A percentile compares a stretch with the other conserved stretches of the same genome.
These are phyloP conservation scores for Laticauda laticaudata DNA, from an alignment of 2,113 vertebrate species.

Conservation along the genomic window DNA sequence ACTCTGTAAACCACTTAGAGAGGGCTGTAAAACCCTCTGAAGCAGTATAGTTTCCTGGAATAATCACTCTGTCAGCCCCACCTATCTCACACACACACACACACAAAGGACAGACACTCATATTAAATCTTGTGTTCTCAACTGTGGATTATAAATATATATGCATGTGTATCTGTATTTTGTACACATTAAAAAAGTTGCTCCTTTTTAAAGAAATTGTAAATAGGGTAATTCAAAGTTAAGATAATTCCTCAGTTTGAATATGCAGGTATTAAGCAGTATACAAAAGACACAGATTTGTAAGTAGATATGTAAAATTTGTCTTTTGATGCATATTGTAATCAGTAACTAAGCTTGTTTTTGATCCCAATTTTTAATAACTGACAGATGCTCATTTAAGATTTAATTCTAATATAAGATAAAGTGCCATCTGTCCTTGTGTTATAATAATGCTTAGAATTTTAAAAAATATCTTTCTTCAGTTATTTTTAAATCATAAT, in stretches of 20 bases:
- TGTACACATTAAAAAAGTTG: background rate
- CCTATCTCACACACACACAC: background rate
- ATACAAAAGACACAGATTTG: background rate
- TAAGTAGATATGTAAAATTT: background rate
- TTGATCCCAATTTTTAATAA: background rate
- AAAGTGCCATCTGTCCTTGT: background rate
- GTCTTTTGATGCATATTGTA: background rate
- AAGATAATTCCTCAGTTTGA: background rate
- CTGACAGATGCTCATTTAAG: background rate
- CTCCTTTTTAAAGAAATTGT: background rate
- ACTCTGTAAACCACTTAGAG: too few species aligned
- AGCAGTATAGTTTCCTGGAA: background rate
- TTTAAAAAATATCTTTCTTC: background rate
- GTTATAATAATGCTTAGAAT: background rate
- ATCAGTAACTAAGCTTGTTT: background rate
- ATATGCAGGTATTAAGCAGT: background rate
- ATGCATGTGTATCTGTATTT: background rate
- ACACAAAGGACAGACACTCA: background rate
- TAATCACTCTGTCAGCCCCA: background rate
- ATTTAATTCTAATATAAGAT: background rate
- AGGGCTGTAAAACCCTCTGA: too few species aligned
- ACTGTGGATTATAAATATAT: background rate
- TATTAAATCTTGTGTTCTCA: background rate
- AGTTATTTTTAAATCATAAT: background rate
- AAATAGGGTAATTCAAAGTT: background rate